Conservation (phyloP, 2,113 vertebrate genomes). For the Scolopax mira region DNA sequence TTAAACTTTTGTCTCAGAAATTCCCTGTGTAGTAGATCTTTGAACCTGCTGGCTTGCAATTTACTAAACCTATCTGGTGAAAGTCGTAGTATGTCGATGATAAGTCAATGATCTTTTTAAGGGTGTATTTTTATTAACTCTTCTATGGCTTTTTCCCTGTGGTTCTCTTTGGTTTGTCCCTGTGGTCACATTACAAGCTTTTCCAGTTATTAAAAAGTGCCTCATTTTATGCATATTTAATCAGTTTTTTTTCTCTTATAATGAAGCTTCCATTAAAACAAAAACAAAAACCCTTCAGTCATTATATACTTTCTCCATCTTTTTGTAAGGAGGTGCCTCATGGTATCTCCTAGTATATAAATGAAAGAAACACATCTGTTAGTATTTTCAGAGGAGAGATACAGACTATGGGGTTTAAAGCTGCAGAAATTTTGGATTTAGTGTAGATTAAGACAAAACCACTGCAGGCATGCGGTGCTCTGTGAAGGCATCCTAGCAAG, state of each 20-base stretch:
- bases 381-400: background rate
- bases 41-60: constrained; percentile 6
- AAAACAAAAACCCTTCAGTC: background rate
- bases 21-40: background rate
- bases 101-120: background rate
- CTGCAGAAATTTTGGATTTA: background rate
- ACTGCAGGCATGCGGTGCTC: background rate
- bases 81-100: background rate
- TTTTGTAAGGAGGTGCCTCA: background rate
- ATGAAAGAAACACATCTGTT: background rate
- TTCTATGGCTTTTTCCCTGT: background rate
- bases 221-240: background rate
- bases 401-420: background rate
- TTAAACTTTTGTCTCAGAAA: constrained; percentile 48
- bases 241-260: background rate
- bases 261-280: background rate
- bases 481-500: background rate
- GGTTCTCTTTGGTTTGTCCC: background rate
- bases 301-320: background rate
- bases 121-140: background rate
- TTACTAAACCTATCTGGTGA: background rate
- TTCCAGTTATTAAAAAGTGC: background rate
- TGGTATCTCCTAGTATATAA: background rate
- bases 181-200: background rate
- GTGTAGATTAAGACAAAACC: background rate